Evolutionary conservation across 1,140 invertebrate genomes (phyloP), one percentile per base, ranked within the genome.

Genomic region (Ips nitidus): DNA sequence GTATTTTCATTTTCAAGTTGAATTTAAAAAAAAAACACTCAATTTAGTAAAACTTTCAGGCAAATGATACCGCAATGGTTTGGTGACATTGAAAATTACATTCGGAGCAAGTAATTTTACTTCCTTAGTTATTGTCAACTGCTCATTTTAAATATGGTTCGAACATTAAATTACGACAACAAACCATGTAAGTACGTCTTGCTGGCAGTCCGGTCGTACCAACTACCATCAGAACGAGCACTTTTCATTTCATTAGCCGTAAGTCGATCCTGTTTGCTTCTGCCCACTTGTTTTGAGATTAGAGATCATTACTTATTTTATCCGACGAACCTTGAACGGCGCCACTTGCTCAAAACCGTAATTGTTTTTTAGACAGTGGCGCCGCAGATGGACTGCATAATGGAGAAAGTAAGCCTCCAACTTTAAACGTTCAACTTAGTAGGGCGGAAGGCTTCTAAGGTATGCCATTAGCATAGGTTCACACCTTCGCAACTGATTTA

Each of bases 401-500:
- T 50, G 2, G 45, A 50, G 3, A 50, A 50, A 8, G 6, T 6
- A 50, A 50, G 22, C 45, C 6, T 50, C 45, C 6, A 3, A 50
- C 22, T 50, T 50, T 22, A 50, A 22, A 50, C 45, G 45, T 50
- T 50, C 6, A 6, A 50, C 1, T 22, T 22, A 8, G 45, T 50
- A 50, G 45, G 3, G 2, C 45, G 6, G 1, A 50, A 22, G 22
- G 22, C 22, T 22, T 22, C 45, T 2, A 6, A 50, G 6, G 3
- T 22, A 50, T 50, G 7, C 45, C 45, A 22, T 22, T 3, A 50
- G 45, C 45, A 47, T 38, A 64, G 43, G 36, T 70, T 70, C 67
- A 70, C 71, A 72, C 68, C 68, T 66, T 65, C 63, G 50, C 57
- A 63, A 41, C 60, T 70, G 68, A 70, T 73, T 73, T 73, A 70